Evolutionary conservation across 2,888 invertebrate species (phyloP).

Genomic region (Linnaemya tessellans): DNA sequence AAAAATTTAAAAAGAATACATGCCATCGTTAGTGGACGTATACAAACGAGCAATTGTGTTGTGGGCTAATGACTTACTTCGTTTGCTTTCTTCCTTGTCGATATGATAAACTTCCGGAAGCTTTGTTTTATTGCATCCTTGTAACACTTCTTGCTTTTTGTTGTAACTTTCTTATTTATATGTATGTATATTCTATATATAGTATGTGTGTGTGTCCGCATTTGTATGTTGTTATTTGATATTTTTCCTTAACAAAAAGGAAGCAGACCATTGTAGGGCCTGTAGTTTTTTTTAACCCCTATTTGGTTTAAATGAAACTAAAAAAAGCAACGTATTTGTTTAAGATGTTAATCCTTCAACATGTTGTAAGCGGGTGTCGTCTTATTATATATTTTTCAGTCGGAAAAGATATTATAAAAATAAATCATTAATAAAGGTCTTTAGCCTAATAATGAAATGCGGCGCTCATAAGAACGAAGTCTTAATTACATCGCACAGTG

Average conservation of each 20-base stretch:
- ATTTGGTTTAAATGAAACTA: constrained; percentile 9
- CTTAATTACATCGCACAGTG: neutral
- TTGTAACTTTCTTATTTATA: constrained; percentile 29
- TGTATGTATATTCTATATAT: neutral
- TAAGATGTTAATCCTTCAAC: constrained; percentile 20
- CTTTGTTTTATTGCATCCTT: constrained; percentile 65
- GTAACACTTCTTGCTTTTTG: constrained; percentile 65
- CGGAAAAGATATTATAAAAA: neutral
- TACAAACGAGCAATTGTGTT: neutral
- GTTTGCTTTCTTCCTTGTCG: constrained; percentile 47
- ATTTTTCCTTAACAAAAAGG: constrained; percentile 18
- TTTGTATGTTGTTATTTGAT: neutral
- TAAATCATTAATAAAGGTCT: neutral
- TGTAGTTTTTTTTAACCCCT: constrained; percentile 42
- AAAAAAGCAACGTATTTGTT: constrained; percentile 6
- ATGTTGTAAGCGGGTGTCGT: constrained; percentile 6
- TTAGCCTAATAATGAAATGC: neutral
- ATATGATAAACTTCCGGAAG: constrained; percentile 64
- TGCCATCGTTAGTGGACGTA: neutral
- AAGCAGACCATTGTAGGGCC: constrained; percentile 49
- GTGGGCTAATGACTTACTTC: constrained; percentile 64
- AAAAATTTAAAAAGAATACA: neutral
- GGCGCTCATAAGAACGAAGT: neutral
- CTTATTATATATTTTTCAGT: neutral
- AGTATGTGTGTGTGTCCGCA: neutral